These are phyloP conservation scores for Halisarca cf. caerulea DNA, from an alignment of 37 sponge, comb jelly and placozoan species.

Conservation along the genomic window DNA sequence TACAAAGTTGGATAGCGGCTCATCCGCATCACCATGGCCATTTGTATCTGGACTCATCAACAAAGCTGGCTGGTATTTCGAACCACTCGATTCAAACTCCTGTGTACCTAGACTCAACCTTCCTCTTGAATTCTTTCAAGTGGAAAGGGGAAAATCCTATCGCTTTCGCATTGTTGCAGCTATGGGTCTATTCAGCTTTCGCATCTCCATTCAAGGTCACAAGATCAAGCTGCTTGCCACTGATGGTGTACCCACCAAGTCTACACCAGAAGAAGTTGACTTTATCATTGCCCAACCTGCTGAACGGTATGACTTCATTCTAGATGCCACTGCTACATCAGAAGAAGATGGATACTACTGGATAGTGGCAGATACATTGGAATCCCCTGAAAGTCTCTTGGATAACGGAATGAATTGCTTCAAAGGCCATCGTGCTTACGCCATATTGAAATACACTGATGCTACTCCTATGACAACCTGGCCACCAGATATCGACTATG, in stretches of 20 bases:
- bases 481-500: slow-evolving; percentile 6
- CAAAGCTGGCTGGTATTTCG: slow-evolving; percentile 55
- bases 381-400: background rate
- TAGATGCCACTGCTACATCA: slow-evolving; percentile 37
- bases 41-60: slow-evolving; percentile 86
- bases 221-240: slow-evolving; percentile 62
- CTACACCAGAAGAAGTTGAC: slow-evolving; percentile 40
- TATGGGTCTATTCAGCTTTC: slow-evolving; percentile 60
- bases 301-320: slow-evolving; percentile 79
- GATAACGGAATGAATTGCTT: background rate
- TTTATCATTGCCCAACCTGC: slow-evolving; percentile 79
- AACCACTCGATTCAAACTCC: background rate
- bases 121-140: background rate
- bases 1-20: slow-evolving; percentile 29
- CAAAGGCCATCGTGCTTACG: slow-evolving; percentile 8
- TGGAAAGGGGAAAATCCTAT: slow-evolving; percentile 17
- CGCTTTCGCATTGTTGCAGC: slow-evolving; percentile 85
- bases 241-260: slow-evolving; percentile 56
- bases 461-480: background rate
- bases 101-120: background rate
- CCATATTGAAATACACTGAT: slow-evolving; percentile 2
- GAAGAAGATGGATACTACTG: slow-evolving; percentile 44
- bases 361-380: slow-evolving; percentile 75
- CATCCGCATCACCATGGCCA: slow-evolving; percentile 61
- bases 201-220: slow-evolving; percentile 68